Evolutionary conservation across 2,113 vertebrate species (phyloP), one percentile per base, ranked within the genome.

Genomic region (Ciconia boyciana): DNA sequence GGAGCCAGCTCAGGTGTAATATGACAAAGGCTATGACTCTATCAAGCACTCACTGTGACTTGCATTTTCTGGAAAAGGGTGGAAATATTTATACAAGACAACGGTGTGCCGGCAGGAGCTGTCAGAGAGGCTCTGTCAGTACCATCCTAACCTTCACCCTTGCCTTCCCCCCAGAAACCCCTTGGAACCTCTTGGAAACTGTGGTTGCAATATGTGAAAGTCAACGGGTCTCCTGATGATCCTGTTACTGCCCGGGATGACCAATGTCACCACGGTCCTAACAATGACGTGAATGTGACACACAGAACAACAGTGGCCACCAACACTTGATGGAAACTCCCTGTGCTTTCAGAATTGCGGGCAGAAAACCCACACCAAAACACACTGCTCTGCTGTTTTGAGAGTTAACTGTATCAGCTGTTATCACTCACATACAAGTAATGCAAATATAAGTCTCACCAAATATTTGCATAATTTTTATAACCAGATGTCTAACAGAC

Each of bases 381-480:
- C 46, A 87, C 46, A 9, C 28, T 62, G 6, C 61, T 69, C 54
- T 51, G 9, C 58, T 55, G 32, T 15, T 90, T 32, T 21, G 54
- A 29, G 31, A 28, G 48, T 77, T 78, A 89, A 51, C 60, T 3
- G 2, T 18, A 86, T 64, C 57, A n/a, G 22, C 44, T 58, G 60
- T 48, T 89, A 68, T 5, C 48, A 18, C 11, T 74, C 60, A 46
- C 22, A 57, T 24, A 54, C 26, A 68, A 71, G 39, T 26, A 86
- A 95, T 46, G 49, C 57, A 95, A 90, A 95, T 51, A 62, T 2
- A 76, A 88, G 24, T 31, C 41, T 89, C 81, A 94, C 13, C 26
- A 85, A 88, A 83, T 52, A 69, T 68, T 87, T 96, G 70, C 83
- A 43, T 95, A 71, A 87, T 84, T 89, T 91, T 79, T 95, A 85